Conservation (phyloP, 2,888 invertebrate genomes). For the Euproctis similis region DNA sequence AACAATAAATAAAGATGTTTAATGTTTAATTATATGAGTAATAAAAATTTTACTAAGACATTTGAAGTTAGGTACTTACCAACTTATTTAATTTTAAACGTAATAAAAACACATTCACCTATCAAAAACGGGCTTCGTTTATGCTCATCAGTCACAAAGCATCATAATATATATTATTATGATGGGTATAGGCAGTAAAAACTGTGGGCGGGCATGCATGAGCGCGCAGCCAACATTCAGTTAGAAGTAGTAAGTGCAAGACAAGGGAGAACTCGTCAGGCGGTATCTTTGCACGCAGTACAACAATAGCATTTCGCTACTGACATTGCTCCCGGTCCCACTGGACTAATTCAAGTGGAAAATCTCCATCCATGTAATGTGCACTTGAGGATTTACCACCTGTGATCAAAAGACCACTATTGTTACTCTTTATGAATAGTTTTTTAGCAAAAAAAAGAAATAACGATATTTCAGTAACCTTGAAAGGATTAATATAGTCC, state of each 20-base stretch:
- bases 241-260: background rate
- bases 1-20: no score
- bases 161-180: conserved; percentile 51
- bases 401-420: conserved; percentile 50
- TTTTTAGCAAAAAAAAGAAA: conserved; percentile 42
- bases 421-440: conserved; percentile 40
- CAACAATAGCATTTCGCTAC: conserved; percentile 49
- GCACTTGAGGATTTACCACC: conserved; percentile 69
- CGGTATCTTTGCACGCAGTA: conserved; percentile 48
- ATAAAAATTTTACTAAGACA: no score
- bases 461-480: no score
- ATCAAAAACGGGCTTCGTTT: conserved; percentile 41
- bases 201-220: conserved; percentile 34
- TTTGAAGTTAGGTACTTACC: no score
- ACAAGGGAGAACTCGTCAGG: conserved; percentile 7
- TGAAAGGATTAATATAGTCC: no score
- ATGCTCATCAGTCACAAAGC: conserved; percentile 37
- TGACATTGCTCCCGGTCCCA: conserved; percentile 25
- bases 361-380: conserved; percentile 48
- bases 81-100: no score
- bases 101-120: conserved; percentile 22
- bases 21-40: no score
- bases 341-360: conserved; percentile 47
- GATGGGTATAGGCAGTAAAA: conserved; percentile 43
- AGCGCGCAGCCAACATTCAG: conserved; percentile 26